Conservation (phyloP, 2,113 vertebrate species). For the Bos javanicus region DNA sequence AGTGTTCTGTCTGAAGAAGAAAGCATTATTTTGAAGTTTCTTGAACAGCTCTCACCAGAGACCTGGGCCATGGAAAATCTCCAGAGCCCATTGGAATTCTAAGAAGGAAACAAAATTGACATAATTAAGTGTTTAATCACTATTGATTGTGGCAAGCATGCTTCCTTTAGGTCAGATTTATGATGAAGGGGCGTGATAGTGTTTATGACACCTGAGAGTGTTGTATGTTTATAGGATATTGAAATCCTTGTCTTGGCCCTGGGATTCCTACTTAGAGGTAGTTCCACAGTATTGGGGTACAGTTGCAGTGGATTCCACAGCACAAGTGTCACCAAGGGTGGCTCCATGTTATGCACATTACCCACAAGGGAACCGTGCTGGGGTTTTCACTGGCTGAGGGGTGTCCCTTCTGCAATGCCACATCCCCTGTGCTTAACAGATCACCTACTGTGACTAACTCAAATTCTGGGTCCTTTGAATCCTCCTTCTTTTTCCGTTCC, state of each 20-base stretch:
- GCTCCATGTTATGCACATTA: neutral
- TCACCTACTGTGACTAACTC: neutral
- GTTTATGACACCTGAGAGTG: neutral
- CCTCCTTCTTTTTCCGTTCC: neutral
- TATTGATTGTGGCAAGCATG: conserved; percentile 20
- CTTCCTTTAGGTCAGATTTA: conserved; percentile 37
- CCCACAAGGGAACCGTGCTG: neutral
- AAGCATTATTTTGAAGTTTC: conserved; percentile 43
- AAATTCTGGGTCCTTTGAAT: neutral
- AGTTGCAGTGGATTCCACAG: neutral
- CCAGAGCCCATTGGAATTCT: conserved; percentile 1
- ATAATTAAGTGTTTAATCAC: conserved; percentile 47
- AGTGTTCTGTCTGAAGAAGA: neutral
- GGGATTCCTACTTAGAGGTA: neutral
- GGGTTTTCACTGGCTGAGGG: neutral
- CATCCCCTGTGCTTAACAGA: neutral
- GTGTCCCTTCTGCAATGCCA: neutral
- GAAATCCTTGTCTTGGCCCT: neutral
- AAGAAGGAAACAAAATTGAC: conserved; percentile 43
- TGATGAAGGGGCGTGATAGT: neutral
- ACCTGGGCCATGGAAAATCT: conserved; percentile 26
- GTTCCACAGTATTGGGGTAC: neutral
- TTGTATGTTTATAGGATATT: neutral
- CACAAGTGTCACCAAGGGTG: neutral
- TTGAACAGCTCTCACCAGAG: conserved; percentile 21